Evolutionary conservation across 2,113 vertebrate species (phyloP).

Genomic region (Hiodon alosoides): DNA sequence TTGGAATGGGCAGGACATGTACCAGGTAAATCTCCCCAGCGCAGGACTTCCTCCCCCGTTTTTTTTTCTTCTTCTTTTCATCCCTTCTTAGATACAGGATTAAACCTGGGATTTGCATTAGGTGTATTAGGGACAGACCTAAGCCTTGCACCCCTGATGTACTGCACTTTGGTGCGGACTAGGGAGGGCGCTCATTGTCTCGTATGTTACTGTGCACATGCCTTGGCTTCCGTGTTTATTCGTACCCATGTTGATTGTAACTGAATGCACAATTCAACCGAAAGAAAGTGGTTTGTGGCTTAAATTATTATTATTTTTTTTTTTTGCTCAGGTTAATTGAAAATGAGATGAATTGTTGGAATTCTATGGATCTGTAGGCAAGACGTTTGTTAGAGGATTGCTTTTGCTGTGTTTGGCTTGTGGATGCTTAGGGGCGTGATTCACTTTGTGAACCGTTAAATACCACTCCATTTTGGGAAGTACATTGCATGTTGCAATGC

Average conservation of each 20-base stretch:
- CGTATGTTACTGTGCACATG: too few species aligned
- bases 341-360: neutral
- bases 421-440: too few species aligned
- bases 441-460: too few species aligned
- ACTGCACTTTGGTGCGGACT: neutral
- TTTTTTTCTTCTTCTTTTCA: constrained; percentile 36
- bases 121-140: constrained; percentile 28
- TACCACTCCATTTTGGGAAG: too few species aligned
- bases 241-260: too few species aligned
- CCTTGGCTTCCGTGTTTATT: too few species aligned
- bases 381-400: too few species aligned
- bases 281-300: too few species aligned
- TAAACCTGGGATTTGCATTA: constrained; percentile 72
- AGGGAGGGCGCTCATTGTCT: neutral
- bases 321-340: neutral
- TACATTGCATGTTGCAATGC: too few species aligned
- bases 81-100: constrained; percentile 59
- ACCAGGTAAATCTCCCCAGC: constrained; percentile 82
- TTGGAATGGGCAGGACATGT: constrained; percentile 90
- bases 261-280: too few species aligned
- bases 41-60: constrained; percentile 48
- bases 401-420: too few species aligned
- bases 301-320: neutral
- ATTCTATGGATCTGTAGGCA: too few species aligned
- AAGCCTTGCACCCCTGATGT: constrained; percentile 4